Percentiles rank a stretch among this genome's conserved stretches.
Evolutionary conservation across 2,888 invertebrate genomes (phyloP).

Genomic region (Bellardia pandia): DNA sequence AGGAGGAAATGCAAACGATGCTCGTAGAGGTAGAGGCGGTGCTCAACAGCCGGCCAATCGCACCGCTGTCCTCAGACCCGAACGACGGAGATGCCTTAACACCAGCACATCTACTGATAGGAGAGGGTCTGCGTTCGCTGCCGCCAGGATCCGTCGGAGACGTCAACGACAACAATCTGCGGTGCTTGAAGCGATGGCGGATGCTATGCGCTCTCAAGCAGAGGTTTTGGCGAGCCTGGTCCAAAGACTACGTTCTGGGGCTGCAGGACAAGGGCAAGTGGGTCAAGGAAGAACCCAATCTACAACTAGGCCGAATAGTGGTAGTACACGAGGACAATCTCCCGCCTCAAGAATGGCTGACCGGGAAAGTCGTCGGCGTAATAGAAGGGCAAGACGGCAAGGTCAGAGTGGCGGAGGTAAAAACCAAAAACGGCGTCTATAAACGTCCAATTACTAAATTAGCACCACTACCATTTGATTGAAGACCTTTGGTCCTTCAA

Average conservation of each 20-base stretch:
- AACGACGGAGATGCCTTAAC: conserved; percentile 50
- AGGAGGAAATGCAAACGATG: conserved; percentile 63
- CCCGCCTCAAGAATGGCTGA: conserved; percentile 54
- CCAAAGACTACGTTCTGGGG: conserved; percentile 56
- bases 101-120: conserved; percentile 59
- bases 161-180: conserved; percentile 4
- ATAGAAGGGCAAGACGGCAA: conserved; percentile 54
- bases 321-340: conserved; percentile 30
- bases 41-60: conserved; percentile 73
- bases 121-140: conserved; percentile 58
- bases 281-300: conserved; percentile 51
- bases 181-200: conserved; percentile 28
- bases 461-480: background rate
- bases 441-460: background rate
- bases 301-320: conserved; percentile 47
- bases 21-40: conserved; percentile 69
- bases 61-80: conserved; percentile 53
- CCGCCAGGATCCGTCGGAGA: conserved; percentile 25
- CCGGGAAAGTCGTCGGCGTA: conserved; percentile 40
- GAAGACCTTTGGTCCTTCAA: background rate
- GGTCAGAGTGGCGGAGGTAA: background rate
- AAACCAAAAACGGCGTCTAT: background rate
- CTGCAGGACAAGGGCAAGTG: conserved; percentile 49
- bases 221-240: conserved; percentile 56
- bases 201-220: conserved; percentile 54